Base-by-base conservation (phyloP, 1,140 invertebrate genomes). In the Maconellicoccus hirsutus region DNA sequence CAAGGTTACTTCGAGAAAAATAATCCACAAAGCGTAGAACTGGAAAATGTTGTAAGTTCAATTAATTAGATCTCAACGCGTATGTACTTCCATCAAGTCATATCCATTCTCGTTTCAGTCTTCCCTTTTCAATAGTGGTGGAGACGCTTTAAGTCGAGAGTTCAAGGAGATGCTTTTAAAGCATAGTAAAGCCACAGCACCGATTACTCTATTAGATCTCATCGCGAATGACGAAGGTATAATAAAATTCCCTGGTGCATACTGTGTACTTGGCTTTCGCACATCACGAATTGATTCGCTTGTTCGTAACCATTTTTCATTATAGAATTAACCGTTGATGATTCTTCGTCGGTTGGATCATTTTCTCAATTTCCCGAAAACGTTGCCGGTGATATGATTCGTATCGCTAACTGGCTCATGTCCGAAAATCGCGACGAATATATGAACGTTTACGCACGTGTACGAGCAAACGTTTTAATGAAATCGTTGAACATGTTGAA, bases 1-100 rank as follows among this genome's bases (percentile, higher is more conserved):
- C 88, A 93, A 76, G 86, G 86, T 39, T 98, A 96, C 79, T 98
- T 98, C 80, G 87, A 93, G 76, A 90, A 91, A 77, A 90, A 95
- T 78, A 96, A 96, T 80, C 91, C 92, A 1, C 90, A 93, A 77
- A 95, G 93, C 78, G 90, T 95, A 27, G 94, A 98, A 82, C 79
- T 97, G 70, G 91, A 94, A 77, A 96, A 96, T 82, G 89, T 98
- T 70, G 89, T 92, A 77, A 84, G 84, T 75, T 75, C 10, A 6
- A 8, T 19, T 61, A 21, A 4, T 61, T 21, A 7, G 7, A 21
- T 61, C n/a, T 19, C 12, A n/a, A n/a, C n/a, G n/a, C n/a, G n/a
- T n/a, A n/a, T n/a, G n/a, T n/a, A n/a, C 8, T 23, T 19, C 22
- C 7, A 23, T 19, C 10, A 8, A 66, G 7, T 66, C 22, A 19